Percentiles rank a stretch among this genome's conserved stretches.
Conservation (phyloP, 1,140 invertebrate species). For the Reticulitermes speratus region DNA sequence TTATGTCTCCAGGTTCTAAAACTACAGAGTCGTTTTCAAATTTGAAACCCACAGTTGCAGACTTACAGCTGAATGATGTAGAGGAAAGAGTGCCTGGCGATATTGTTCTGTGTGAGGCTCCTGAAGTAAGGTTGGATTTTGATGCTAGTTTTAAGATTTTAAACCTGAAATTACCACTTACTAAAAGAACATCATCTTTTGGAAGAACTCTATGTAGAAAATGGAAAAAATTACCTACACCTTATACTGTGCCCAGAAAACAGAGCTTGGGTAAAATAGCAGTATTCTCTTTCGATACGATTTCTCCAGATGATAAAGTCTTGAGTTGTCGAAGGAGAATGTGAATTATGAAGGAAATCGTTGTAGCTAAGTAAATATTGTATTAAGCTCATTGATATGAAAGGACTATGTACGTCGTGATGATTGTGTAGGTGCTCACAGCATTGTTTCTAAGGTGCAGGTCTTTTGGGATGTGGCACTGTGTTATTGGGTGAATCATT, state of each 20-base stretch:
- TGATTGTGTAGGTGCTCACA: too few species aligned
- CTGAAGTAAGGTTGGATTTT: neutral
- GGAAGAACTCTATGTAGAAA: slow-evolving; percentile 53
- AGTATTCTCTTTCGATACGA: neutral
- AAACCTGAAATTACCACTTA: slow-evolving; percentile 33
- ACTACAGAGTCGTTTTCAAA: slow-evolving; percentile 12
- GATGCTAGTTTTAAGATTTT: neutral
- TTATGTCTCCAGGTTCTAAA: slow-evolving; percentile 21
- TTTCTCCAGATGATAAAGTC: slow-evolving; percentile 23
- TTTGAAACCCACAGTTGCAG: neutral
- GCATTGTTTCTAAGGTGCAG: too few species aligned
- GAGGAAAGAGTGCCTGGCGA: neutral
- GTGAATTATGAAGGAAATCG: neutral
- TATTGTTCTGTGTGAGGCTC: neutral
- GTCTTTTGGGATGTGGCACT: too few species aligned
- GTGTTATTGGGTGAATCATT: too few species aligned
- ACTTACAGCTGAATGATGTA: neutral
- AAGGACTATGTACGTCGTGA: too few species aligned
- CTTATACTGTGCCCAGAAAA: neutral
- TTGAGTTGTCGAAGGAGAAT: neutral
- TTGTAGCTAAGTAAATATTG: neutral
- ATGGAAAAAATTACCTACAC: slow-evolving; percentile 38
- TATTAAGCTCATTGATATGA: too few species aligned
- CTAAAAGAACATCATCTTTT: slow-evolving; percentile 46
- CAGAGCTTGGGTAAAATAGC: neutral